Evolutionary conservation across 2,797 vertebrate genomes (phyloP), one percentile per base, ranked within the genome.

Genomic region (Pseudochromis fuscus): DNA sequence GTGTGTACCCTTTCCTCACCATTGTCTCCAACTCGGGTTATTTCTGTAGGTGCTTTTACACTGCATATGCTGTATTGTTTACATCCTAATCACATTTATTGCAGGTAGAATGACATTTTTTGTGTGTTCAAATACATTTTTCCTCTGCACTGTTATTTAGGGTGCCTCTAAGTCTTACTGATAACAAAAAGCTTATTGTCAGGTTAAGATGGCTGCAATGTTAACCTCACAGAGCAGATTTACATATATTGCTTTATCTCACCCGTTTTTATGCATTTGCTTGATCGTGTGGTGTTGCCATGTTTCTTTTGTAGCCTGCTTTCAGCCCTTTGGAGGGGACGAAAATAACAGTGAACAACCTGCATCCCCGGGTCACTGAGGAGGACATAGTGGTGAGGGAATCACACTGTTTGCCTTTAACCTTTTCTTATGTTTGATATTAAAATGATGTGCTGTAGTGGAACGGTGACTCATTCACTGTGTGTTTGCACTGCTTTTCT

Each of bases 341-440:
- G 38, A 99, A 99, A 93, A 98, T 99, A 93, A 99, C 96, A 0
- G 97, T 99, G 78, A 97, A 97, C 88, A 99, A 99, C 85, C 93
- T 99, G 72, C 98, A 99, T 79, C 96, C 96, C 23, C 93, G 97
- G 18, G 98, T 99, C 82, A 98, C 96, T 0, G 98, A 99, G 81
- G 98, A 99, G 81, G 98, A 99, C 90, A 99, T 99, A 61, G 96
- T 99, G 88, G 98, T 99, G 88, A 97, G 96, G 92, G 13, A 53
- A 66, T 51, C 19, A 0, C 10, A 11, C n/a, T 35, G 5, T 50
- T 33, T 28, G 25, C 3, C 12, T 23, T 1, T 21, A 53, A 75
- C 19, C 3, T 38, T 59, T 49, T 56, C 4, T n/a, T 15, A 9
- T 13, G 5, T 49, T 46, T 13, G 8, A 21, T 52, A 10, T 46